phyloP scores from a whole-genome alignment of 2,113 vertebrate species.

The Brachyistius frenatus region DNA sequence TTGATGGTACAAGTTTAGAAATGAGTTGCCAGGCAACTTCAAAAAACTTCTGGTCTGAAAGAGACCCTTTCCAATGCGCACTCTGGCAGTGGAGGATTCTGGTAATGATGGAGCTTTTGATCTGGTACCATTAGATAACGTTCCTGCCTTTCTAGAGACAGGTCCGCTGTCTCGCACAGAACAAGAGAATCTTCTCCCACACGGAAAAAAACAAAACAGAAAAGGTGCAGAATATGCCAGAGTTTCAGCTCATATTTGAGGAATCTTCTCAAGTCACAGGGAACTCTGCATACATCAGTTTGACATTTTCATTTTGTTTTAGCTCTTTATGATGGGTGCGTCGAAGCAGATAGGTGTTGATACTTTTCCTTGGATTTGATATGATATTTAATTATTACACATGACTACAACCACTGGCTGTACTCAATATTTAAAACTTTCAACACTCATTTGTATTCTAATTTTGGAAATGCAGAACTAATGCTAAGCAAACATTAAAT shows the following conservation, averaged over 20 bases:
- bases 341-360: not conserved
- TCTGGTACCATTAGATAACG: slow-evolving; percentile 75
- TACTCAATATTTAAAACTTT: slow-evolving; percentile 6
- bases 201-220: slow-evolving; percentile 2
- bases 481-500: not conserved
- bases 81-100: slow-evolving; percentile 55
- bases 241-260: slow-evolving; percentile 30
- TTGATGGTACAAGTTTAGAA: slow-evolving; percentile 38
- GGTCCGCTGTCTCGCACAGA: slow-evolving; percentile 60
- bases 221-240: slow-evolving; percentile 23
- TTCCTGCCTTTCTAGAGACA: slow-evolving; percentile 65
- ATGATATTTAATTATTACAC: slow-evolving; percentile 31
- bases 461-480: not conserved
- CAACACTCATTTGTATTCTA: not conserved
- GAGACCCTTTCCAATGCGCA: slow-evolving; percentile 62
- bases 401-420: not conserved
- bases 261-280: slow-evolving; percentile 15
- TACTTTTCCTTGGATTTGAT: not conserved
- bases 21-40: slow-evolving; percentile 57
- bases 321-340: slow-evolving; percentile 8
- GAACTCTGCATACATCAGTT: slow-evolving; percentile 12
- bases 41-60: slow-evolving; percentile 60
- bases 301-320: slow-evolving; percentile 32
- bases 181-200: slow-evolving; percentile 47
- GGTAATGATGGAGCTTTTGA: slow-evolving; percentile 77